Percentiles rank a stretch among this genome's conserved stretches.
Conservation (phyloP, 1,140 invertebrate genomes). For the Bombus sylvicola region DNA sequence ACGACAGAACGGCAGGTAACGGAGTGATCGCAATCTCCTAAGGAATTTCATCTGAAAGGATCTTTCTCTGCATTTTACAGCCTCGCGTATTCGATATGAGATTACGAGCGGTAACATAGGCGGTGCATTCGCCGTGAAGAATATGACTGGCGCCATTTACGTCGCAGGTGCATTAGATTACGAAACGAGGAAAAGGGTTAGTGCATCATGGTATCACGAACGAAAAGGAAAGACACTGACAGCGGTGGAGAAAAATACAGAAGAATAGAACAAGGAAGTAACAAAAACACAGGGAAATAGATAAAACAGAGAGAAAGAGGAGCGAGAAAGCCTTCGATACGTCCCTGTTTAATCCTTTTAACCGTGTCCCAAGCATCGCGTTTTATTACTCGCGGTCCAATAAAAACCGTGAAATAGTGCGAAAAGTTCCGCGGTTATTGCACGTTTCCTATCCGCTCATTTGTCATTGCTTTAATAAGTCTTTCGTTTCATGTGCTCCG, state of each 20-base stretch:
- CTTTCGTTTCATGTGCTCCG: neutral
- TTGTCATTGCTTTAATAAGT: slow-evolving; percentile 21
- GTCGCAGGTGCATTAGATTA: slow-evolving; percentile 97
- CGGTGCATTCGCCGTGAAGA: slow-evolving; percentile 98
- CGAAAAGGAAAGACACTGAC: neutral
- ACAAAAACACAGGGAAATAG: neutral
- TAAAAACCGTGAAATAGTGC: slow-evolving; percentile 13
- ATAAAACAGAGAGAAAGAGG: neutral
- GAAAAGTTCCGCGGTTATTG: slow-evolving; percentile 24
- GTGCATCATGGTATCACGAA: slow-evolving; percentile 50
- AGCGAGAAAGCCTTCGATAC: too few relatives aligned
- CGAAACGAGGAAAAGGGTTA: slow-evolving; percentile 94
- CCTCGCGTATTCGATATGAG: slow-evolving; percentile 98
- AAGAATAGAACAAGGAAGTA: too few relatives aligned
- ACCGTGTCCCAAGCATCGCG: neutral
- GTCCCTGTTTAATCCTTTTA: slow-evolving; percentile 32
- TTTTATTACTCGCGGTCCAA: slow-evolving; percentile 13
- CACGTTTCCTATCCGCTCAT: neutral
- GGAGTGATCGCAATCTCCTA: neutral
- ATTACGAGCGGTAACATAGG: slow-evolving; percentile 99
- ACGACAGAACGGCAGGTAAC: too few relatives aligned
- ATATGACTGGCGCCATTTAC: slow-evolving; percentile 98
- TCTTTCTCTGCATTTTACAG: slow-evolving; percentile 85
- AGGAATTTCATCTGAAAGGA: slow-evolving; percentile 7
- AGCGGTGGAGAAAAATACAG: neutral